A percentile compares a stretch with the other conserved stretches of the same genome.
phyloP scores from a whole-genome alignment of 64 coral and sea anemone species.

The Astreopora myriophthalma region DNA sequence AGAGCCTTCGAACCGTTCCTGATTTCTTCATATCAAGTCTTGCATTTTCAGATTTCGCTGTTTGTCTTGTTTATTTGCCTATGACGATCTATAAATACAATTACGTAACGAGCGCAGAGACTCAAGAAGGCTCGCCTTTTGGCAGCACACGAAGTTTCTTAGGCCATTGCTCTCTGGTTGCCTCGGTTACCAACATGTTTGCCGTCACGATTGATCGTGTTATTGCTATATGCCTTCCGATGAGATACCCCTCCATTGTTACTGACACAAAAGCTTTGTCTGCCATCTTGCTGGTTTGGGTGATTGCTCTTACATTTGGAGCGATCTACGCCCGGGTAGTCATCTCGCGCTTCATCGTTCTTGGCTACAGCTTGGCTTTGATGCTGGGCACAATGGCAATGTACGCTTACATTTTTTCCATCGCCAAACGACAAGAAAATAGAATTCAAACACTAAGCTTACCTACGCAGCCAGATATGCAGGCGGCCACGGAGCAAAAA shows the following conservation, averaged over 20 bases:
- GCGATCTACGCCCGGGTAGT: not conserved
- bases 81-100: not conserved
- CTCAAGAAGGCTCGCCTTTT: not conserved
- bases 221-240: not conserved
- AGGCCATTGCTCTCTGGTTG: not conserved
- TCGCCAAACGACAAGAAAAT: not conserved
- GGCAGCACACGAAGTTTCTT: not conserved
- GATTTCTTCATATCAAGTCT: slow-evolving; percentile 20
- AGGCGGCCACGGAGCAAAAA: not conserved
- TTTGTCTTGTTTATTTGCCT: not conserved
- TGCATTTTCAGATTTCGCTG: slow-evolving; percentile 12
- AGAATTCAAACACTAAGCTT: not conserved
- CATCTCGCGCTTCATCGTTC: not conserved
- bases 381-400: not conserved
- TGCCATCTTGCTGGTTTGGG: not conserved
- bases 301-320: not conserved
- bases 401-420: not conserved
- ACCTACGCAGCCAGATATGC: not conserved
- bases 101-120: not conserved
- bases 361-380: not conserved
- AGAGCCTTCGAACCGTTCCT: not conserved
- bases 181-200: not conserved
- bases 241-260: not conserved
- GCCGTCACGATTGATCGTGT: slow-evolving; percentile 2
- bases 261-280: not conserved